These are phyloP conservation scores for Istiophorus platypterus DNA, from an alignment of 2,113 vertebrate genomes.

Conservation along the genomic window DNA sequence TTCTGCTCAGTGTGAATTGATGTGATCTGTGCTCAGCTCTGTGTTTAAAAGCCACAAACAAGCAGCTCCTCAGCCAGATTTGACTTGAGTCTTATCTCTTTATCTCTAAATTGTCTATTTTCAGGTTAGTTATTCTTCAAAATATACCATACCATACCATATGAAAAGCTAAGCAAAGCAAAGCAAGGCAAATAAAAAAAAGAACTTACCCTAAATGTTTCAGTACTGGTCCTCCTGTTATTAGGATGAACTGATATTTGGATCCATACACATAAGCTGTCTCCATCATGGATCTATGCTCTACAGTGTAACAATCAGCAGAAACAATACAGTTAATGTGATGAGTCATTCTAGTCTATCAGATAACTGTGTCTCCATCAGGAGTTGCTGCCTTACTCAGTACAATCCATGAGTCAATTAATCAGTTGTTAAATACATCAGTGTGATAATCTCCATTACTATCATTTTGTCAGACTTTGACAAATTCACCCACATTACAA, in stretches of 20 bases:
- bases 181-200: background rate
- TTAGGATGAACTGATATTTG: constrained; percentile 92
- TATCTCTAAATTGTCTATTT: too few species aligned
- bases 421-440: background rate
- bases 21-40: too few species aligned
- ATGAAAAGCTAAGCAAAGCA: too few species aligned
- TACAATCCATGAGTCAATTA: background rate
- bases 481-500: background rate
- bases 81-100: too few species aligned
- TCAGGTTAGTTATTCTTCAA: too few species aligned
- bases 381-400: background rate
- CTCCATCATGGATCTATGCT: constrained; percentile 96
- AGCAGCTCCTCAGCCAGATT: too few species aligned
- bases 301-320: constrained; percentile 73
- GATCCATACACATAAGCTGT: constrained; percentile 93
- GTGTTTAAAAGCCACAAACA: too few species aligned
- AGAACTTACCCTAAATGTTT: constrained; percentile 86
- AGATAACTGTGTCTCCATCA: background rate
- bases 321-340: background rate
- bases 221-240: constrained; percentile 88
- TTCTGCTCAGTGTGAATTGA: too few species aligned
- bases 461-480: background rate
- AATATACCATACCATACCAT: too few species aligned
- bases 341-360: background rate
- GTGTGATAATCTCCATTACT: background rate